Evolutionary conservation across 2,888 invertebrate species (phyloP), one percentile per base, ranked within the genome.

Genomic region (Volucella inflata): DNA sequence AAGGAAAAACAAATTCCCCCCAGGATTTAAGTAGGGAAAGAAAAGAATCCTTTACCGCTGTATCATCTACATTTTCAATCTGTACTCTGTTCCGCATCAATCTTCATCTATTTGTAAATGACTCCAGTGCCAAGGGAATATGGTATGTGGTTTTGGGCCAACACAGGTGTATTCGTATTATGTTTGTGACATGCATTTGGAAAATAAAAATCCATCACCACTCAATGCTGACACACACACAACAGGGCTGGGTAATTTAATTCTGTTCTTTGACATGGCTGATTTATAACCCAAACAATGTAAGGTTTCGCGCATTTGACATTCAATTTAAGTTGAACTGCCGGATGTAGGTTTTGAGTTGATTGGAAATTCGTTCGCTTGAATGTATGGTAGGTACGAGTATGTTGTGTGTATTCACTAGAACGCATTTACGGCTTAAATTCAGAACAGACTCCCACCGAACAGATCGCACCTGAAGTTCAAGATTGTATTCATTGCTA

Each of bases 281-380:
- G 51, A 51, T 51, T 70, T 48, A 62, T 40, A 46, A 2, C n/a
- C 44, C 21, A 68, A n/a, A 76, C 57, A 65, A 68, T 14, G 40
- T 9, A 4, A 40, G 21, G 17, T 38, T 16, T 51, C 21, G 38
- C 40, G 38, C 6, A 6, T 4, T 44, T 68, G 68, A 53, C 51
- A 68, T 46, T 38, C 53, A 42, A 64, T 70, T 60, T 38, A 77
- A 77, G 77, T 62, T 70, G 55, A 70, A 36, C 70, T 21, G 16
- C 30, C 46, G 8, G 53, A 36, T 77, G 59, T 48, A 77, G 48
- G 21, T 40, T 17, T 36, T 12, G 6, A 17, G 51, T 16, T 64
- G 55, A 74, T 74, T 64, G 51, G 64, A 62, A 70, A 40, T 14
- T 77, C 60, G 17, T 53, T 21, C 16, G 53, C 30, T 30, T 4